Base-by-base conservation (phyloP, 2,113 vertebrate genomes). In the Polypterus senegalus region DNA sequence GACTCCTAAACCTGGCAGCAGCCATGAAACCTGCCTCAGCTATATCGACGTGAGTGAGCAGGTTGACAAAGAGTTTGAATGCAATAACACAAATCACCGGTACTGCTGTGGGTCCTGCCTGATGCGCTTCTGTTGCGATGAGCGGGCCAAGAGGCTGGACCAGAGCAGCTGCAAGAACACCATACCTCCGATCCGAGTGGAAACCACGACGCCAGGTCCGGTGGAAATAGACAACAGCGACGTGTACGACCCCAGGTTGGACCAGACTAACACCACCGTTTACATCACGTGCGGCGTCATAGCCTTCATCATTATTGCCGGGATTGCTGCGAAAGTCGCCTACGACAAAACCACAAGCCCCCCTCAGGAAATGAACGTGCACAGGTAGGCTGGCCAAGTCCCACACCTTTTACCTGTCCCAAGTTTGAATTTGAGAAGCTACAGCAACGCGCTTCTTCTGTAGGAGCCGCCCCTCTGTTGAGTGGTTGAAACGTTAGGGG, bases 71-170 rank as follows among this genome's bases (percentile, higher is more conserved):
- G 80, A 90, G 83, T 99, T 99, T 79, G 91, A 91, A 73, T 97
- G 96, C 68, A 99, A 99, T 87, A 97, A 97, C 88, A 98, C 92
- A 65, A 86, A 92, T 49, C 92, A 96, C 73, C 91, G 92, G 63
- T 97, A 94, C 89, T 99, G 96, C 85, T 98, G 95, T 81, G 96
- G 96, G 68, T 95, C 93, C 67, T 99, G 96, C 82, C 94, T 83
- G 83, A 84, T 97, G 79, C 92, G 96, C 74, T 99, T 97, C 85
- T 99, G 96, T 83, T 99, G 96, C 82, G 92, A 99, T 80, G 94
- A 93, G 75, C 90, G 89, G 66, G 89, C 86, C 54, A 90, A 96
- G 79, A 88, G 89, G 65, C 86, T 99, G 71, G 88, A 98, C n/a
- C 96, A 98, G 82, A 84, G 84, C 73, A 80, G 79, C 64, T 99